phyloP scores from a whole-genome alignment of 2,113 vertebrate species.

The Ascaphus truei region DNA sequence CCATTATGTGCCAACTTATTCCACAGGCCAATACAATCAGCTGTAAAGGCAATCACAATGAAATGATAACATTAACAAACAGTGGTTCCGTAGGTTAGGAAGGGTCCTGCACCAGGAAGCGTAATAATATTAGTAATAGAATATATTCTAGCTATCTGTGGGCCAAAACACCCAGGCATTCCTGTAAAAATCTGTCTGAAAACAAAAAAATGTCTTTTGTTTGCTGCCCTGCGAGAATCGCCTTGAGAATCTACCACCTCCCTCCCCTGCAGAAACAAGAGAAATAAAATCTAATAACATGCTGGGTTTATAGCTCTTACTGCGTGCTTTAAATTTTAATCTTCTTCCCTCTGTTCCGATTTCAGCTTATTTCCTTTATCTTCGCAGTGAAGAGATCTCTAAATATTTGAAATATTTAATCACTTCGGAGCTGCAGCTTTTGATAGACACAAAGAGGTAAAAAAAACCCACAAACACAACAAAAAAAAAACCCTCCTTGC shows the following conservation, averaged over 20 bases:
- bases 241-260: background rate
- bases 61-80: too few relatives aligned
- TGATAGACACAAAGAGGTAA: constrained; percentile 6
- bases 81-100: background rate
- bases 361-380: constrained; percentile 10
- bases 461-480: background rate
- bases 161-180: background rate
- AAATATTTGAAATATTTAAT: constrained; percentile 36
- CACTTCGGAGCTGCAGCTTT: constrained; percentile 10
- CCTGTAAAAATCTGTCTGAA: background rate
- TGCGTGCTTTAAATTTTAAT: constrained; percentile 28
- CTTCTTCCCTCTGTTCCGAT: background rate
- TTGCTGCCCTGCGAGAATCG: background rate
- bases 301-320: background rate
- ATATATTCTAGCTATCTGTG: background rate
- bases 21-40: too few relatives aligned
- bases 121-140: background rate
- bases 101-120: background rate
- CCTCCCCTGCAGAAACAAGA: background rate
- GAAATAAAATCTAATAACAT: constrained; percentile 26
- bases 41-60: too few relatives aligned
- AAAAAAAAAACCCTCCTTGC: background rate
- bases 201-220: background rate
- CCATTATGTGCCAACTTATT: too few relatives aligned
- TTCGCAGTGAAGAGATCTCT: background rate